Evolutionary conservation across 2,797 vertebrate species (phyloP).

Genomic region (Margarornis squamiger): DNA sequence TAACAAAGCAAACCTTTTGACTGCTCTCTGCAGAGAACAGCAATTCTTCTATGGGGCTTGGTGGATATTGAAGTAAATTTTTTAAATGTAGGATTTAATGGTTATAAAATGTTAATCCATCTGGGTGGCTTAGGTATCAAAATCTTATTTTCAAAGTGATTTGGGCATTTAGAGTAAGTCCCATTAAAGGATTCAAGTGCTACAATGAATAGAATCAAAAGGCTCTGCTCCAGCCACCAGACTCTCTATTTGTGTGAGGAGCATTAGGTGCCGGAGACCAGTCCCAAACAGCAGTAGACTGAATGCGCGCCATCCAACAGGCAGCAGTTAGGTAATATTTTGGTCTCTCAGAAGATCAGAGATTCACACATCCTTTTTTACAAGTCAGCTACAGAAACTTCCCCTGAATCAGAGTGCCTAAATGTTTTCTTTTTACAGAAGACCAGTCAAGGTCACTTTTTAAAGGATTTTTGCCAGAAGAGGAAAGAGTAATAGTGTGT

Average conservation of each 20-base stretch:
- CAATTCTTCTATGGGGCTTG: not conserved
- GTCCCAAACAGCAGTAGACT: not conserved
- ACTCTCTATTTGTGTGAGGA: not conserved
- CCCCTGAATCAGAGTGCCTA: not conserved
- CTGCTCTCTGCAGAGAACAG: not conserved
- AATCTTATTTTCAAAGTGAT: conserved; percentile 26
- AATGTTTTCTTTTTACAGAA: not conserved
- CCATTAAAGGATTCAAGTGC: not conserved
- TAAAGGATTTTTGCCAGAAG: not conserved
- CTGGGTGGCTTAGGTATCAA: not conserved
- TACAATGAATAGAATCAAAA: not conserved
- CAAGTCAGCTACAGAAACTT: not conserved
- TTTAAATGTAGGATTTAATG: not conserved
- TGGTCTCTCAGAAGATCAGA: not conserved
- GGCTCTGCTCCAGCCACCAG: not conserved
- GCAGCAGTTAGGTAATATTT: not conserved
- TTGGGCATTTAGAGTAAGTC: not conserved
- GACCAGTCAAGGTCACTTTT: not conserved
- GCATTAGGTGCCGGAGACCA: not conserved
- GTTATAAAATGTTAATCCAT: conserved; percentile 16
- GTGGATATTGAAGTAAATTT: not conserved
- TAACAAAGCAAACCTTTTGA: conserved; percentile 31
- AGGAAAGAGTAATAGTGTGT: not conserved
- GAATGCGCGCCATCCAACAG: not conserved
- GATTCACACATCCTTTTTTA: not conserved